Percentiles rank a stretch among this genome's conserved stretches.
Evolutionary conservation across 2,797 vertebrate species (phyloP).

Genomic region (Melanotaenia trifasciata): DNA sequence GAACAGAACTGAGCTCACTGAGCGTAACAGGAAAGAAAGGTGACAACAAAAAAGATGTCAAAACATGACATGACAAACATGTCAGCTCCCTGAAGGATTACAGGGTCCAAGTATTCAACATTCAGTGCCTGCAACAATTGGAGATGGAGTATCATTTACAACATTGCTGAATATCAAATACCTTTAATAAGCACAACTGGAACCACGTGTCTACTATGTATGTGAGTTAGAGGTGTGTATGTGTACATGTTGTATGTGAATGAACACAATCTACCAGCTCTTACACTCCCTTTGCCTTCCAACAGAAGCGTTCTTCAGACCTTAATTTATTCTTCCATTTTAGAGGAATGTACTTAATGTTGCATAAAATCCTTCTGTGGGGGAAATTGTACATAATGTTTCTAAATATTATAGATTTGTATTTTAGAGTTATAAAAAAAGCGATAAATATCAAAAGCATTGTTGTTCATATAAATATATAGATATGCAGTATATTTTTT

Average conservation of each 20-base stretch:
- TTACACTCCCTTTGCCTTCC: slow-evolving; percentile 57
- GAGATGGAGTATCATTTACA: slow-evolving; percentile 13
- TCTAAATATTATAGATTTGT: slow-evolving; percentile 84
- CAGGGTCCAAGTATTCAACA: slow-evolving; percentile 13
- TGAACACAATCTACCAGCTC: slow-evolving; percentile 58
- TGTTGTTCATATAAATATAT: slow-evolving; percentile 77
- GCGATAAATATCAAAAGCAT: slow-evolving; percentile 58
- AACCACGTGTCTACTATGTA: slow-evolving; percentile 32
- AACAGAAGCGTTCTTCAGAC: slow-evolving; percentile 71
- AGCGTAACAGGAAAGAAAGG: slow-evolving; percentile 5
- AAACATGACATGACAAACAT: slow-evolving; percentile 2
- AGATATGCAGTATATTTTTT: slow-evolving; percentile 82
- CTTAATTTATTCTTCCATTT: slow-evolving; percentile 86
- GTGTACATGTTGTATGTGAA: slow-evolving; percentile 13
- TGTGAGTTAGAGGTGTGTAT: slow-evolving; percentile 7
- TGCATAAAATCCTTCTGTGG: slow-evolving; percentile 63
- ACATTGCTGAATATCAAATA: slow-evolving; percentile 32
- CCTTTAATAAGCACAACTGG: slow-evolving; percentile 40
- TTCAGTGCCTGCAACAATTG: slow-evolving; percentile 21
- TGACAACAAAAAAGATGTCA: slow-evolving; percentile 5
- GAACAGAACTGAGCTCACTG: neutral
- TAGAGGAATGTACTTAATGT: slow-evolving; percentile 81
- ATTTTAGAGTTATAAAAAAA: slow-evolving; percentile 84
- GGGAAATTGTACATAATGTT: slow-evolving; percentile 79
- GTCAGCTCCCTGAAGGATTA: neutral